Evolutionary conservation across 2,113 vertebrate genomes (phyloP), one percentile per base, ranked within the genome.

Genomic region (Dromaius novaehollandiae): DNA sequence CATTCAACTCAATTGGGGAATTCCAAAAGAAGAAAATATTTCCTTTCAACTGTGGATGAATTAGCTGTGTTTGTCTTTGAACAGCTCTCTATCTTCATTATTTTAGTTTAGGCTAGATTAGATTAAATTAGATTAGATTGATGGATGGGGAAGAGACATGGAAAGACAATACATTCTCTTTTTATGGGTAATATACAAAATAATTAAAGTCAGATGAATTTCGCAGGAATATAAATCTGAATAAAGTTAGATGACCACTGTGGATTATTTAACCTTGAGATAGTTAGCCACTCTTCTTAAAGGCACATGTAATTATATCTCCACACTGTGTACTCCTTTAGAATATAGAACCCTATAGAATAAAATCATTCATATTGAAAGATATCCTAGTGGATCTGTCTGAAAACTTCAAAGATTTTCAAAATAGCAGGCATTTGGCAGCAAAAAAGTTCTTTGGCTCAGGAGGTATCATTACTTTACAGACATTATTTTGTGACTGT

Each of bases 341-440:
- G 42, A 89, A 38, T 18, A 86, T n/a, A 60, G 30, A 58, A 58
- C 84, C 58, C 48, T 77, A 2, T 13, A 82, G 53, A 61, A 76
- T 50, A 86, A 90, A 82, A 95, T 94, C 55, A 86, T 77, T 95
- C 63, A 50, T 68, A 53, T 3, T 73, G 82, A 88, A 92, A 86
- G 58, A 76, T 74, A 60, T 60, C 80, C 77, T 85, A 21, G 55
- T 36, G 55, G 50, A 83, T 69, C 53, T 74, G 60, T 55, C 76
- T 65, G 77, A 91, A 82, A 96, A 88, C 65, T 88, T 96, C 82
- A 79, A 95, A 93, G 73, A 51, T 74, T 51, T 94, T 74, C 69
- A 73, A 77, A 80, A 56, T 36, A 91, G 55, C 91, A 94, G 86
- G 75, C 25, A 50, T 38, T 83, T 97, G 93, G 96, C 95, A 96